Conservation (phyloP, 2,888 invertebrate species). For the Cotesia congregata region DNA sequence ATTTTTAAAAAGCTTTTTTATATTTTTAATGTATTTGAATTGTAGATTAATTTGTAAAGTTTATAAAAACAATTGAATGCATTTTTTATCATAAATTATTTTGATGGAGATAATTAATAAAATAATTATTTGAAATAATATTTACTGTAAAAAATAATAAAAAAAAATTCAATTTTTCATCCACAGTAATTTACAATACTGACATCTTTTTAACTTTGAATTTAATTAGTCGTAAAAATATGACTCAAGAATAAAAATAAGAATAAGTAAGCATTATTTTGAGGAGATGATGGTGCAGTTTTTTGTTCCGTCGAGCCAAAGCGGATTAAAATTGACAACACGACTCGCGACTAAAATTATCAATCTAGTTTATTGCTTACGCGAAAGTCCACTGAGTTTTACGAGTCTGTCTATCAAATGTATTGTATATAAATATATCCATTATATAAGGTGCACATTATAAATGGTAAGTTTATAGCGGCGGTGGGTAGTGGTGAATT, state of each 20-base stretch:
- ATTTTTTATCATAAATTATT: too few relatives aligned
- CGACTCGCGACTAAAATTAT: conserved; percentile 34
- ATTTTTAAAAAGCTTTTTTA: too few relatives aligned
- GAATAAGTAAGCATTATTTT: too few relatives aligned
- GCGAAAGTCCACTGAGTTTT: conserved; percentile 20
- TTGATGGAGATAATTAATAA: too few relatives aligned
- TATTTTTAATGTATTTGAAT: too few relatives aligned
- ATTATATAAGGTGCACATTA: conserved; percentile 8
- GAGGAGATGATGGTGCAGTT: background rate
- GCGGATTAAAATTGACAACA: conserved; percentile 32
- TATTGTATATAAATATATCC: conserved; percentile 4
- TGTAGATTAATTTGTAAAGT: too few relatives aligned
- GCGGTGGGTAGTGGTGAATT: background rate
- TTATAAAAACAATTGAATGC: too few relatives aligned
- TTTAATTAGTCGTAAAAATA: background rate
- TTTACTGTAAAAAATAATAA: too few relatives aligned
- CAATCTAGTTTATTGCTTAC: conserved; percentile 34
- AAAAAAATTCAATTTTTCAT: too few relatives aligned
- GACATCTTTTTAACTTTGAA: background rate
- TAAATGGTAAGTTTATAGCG: conserved; percentile 38
- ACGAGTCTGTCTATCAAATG: background rate
- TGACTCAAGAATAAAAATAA: too few relatives aligned
- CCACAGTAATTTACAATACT: background rate
- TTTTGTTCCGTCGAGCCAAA: background rate
- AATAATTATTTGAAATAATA: too few relatives aligned